Percentiles rank a stretch among this genome's conserved stretches.
phyloP scores from a whole-genome alignment of 2,888 invertebrate genomes.

The Meloe dianella region DNA sequence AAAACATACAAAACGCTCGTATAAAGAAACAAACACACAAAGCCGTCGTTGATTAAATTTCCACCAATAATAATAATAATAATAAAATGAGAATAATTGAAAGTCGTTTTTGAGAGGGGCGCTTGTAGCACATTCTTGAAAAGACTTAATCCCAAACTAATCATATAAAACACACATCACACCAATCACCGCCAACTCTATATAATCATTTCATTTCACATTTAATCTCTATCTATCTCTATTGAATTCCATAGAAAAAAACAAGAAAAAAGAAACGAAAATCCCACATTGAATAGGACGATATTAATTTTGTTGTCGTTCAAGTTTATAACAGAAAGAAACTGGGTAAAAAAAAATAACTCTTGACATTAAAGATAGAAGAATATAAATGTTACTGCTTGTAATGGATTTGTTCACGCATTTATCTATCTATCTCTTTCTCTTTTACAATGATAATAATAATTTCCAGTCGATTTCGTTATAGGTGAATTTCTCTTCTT shows the following conservation, averaged over 20 bases:
- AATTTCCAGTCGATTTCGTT: conserved; percentile 1
- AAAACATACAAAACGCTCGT: background rate
- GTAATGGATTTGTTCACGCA: conserved; percentile 9
- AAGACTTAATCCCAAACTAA: background rate
- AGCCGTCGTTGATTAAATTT: background rate
- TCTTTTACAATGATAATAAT: background rate
- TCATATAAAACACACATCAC: background rate
- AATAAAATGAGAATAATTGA: background rate
- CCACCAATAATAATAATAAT: background rate
- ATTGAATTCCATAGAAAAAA: background rate
- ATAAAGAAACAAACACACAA: background rate
- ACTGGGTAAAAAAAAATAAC: background rate
- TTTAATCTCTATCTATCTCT: background rate
- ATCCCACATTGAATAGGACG: background rate
- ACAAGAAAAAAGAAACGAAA: background rate
- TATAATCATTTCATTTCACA: background rate
- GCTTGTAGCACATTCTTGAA: background rate
- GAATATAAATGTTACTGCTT: conserved; percentile 3
- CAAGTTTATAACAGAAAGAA: background rate
- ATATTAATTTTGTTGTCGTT: conserved; percentile 5
- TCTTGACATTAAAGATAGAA: background rate
- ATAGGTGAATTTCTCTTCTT: background rate
- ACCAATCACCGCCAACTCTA: conserved; percentile 2
- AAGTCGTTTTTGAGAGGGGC: background rate
- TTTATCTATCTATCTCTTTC: background rate